Evolutionary conservation across 2,113 vertebrate genomes (phyloP).

Genomic region (Etheostoma cragini): DNA sequence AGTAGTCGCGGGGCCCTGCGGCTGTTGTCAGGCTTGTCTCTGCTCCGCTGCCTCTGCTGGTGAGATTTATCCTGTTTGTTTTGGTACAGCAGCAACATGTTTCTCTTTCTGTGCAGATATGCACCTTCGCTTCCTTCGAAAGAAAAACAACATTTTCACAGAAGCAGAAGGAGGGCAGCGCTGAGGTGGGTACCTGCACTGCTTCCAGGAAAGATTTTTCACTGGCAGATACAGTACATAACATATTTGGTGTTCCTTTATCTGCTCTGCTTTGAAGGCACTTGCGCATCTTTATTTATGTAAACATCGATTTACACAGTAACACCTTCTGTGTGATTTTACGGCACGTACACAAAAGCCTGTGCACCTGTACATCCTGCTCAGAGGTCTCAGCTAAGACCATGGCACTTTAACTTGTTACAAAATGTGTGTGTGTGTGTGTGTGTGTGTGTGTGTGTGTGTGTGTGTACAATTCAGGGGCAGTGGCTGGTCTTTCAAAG

Average conservation of each 20-base stretch:
- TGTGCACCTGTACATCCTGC: conserved; percentile 12
- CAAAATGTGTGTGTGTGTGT: background rate
- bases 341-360: conserved; percentile 25
- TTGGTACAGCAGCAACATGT: conserved; percentile 73
- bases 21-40: conserved; percentile 76
- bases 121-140: conserved; percentile 70
- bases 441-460: background rate
- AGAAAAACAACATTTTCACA: conserved; percentile 63
- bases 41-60: conserved; percentile 74
- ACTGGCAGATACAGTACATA: conserved; percentile 40
- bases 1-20: conserved; percentile 61
- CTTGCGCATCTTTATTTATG: conserved; percentile 61
- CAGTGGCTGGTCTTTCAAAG: too few relatives aligned
- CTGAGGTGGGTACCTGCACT: conserved; percentile 30
- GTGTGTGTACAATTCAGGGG: background rate
- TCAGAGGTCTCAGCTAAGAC: conserved; percentile 23
- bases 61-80: conserved; percentile 81
- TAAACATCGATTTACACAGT: conserved; percentile 55
- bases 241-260: conserved; percentile 51
- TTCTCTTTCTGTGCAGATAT: conserved; percentile 66
- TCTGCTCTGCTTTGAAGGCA: conserved; percentile 61
- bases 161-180: conserved; percentile 33
- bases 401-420: background rate
- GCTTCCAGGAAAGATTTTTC: conserved; percentile 57
- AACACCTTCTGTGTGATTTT: conserved; percentile 42